Conservation (phyloP, 2,888 invertebrate genomes). For the Xestia c-nigrum region DNA sequence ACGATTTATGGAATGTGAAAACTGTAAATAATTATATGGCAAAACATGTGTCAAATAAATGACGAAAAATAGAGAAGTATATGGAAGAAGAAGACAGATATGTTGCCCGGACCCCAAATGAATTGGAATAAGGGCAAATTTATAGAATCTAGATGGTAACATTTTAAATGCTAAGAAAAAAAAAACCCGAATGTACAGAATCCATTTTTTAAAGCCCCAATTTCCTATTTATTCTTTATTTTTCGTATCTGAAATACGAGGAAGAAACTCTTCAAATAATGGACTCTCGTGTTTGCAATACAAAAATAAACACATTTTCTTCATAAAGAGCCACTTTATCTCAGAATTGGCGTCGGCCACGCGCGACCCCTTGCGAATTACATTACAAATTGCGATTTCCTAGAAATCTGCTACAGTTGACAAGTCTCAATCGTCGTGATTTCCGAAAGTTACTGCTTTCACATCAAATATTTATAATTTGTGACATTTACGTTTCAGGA, state of each 20-base stretch:
- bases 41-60: no score
- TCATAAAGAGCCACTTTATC: constrained; percentile 31
- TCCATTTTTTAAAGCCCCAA: constrained; percentile 29
- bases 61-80: no score
- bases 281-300: constrained; percentile 30
- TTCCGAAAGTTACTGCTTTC: constrained; percentile 21
- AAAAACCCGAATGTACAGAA: no score
- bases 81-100: no score
- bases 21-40: no score
- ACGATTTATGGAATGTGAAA: no score
- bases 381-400: constrained; percentile 44
- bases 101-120: no score
- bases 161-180: not conserved
- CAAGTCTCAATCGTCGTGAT: constrained; percentile 6
- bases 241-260: constrained; percentile 45
- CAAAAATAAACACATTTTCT: constrained; percentile 48
- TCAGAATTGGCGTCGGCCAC: constrained; percentile 21
- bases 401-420: not conserved
- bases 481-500: constrained; percentile 17
- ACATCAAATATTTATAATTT: constrained; percentile 33
- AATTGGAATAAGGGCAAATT: no score
- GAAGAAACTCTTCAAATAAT: constrained; percentile 37
- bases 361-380: constrained; percentile 33
- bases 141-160: not conserved
- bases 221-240: constrained; percentile 31